Evolutionary conservation across 2,888 invertebrate genomes (phyloP).

Genomic region (Sphaeridia pumilis): DNA sequence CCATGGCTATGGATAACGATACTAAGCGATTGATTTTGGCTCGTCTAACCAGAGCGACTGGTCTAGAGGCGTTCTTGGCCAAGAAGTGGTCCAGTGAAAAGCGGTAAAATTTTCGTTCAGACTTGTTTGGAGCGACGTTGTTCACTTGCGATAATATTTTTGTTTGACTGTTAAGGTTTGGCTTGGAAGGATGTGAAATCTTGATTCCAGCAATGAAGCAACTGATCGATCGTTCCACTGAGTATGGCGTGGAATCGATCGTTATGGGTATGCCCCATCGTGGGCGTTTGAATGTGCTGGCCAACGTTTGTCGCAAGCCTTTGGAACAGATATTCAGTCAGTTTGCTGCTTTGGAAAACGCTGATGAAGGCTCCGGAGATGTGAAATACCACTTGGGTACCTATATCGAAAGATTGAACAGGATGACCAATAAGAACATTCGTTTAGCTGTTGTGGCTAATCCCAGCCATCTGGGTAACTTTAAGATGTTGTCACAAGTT

Average conservation of each 20-base stretch:
- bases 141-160: background rate
- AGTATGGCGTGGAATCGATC: slow-evolving; percentile 88
- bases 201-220: slow-evolving; percentile 98
- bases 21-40: slow-evolving; percentile 90
- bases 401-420: slow-evolving; percentile 79
- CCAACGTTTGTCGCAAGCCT: slow-evolving; percentile 85
- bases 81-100: slow-evolving; percentile 99
- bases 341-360: slow-evolving; percentile 83
- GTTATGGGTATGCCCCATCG: slow-evolving; percentile 86
- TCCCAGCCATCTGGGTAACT: slow-evolving; percentile 63
- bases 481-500: too few relatives aligned
- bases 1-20: slow-evolving; percentile 70
- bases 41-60: slow-evolving; percentile 83
- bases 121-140: too few relatives aligned
- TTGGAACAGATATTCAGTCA: slow-evolving; percentile 80
- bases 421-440: slow-evolving; percentile 84
- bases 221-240: slow-evolving; percentile 90
- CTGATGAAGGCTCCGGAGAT: slow-evolving; percentile 75
- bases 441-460: slow-evolving; percentile 79
- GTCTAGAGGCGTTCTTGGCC: slow-evolving; percentile 92
- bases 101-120: slow-evolving; percentile 45
- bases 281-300: slow-evolving; percentile 77
- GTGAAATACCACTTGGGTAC: slow-evolving; percentile 87
- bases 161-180: too few relatives aligned
- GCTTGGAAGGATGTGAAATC: slow-evolving; percentile 97